phyloP scores from a whole-genome alignment of 2,888 invertebrate species.

The Leptarthrus brevirostris region DNA sequence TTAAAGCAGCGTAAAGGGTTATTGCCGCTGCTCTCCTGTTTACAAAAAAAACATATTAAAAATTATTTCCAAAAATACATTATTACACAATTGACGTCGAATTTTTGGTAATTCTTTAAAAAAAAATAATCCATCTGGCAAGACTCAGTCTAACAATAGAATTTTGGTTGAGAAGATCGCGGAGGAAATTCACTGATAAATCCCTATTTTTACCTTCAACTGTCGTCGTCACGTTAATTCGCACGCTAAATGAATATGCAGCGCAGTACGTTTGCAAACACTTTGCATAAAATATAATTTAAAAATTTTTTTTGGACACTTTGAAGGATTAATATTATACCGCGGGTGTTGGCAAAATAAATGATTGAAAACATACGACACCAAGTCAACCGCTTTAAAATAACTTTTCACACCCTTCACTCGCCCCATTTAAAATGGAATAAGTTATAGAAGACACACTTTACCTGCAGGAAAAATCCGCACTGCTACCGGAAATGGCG shows the following conservation, averaged over 20 bases:
- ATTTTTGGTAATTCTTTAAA: slow-evolving; percentile 2
- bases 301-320: too few relatives aligned
- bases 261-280: neutral
- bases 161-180: slow-evolving; percentile 1
- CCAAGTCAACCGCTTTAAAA: neutral
- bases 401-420: slow-evolving; percentile 11
- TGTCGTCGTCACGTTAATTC: slow-evolving; percentile 2
- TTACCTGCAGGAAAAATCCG: slow-evolving; percentile 35
- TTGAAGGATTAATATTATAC: neutral
- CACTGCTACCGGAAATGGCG: slow-evolving; percentile 21
- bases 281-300: neutral
- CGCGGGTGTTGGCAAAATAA: neutral
- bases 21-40: too few relatives aligned
- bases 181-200: slow-evolving; percentile 25
- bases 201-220: slow-evolving; percentile 35
- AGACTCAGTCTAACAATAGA: slow-evolving; percentile 31
- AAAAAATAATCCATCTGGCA: slow-evolving; percentile 33
- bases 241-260: neutral
- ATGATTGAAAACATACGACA: slow-evolving; percentile 1
- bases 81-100: neutral
- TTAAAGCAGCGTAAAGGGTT: too few relatives aligned
- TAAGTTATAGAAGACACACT: neutral
- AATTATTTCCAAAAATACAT: neutral
- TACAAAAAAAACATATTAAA: neutral
- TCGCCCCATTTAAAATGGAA: slow-evolving; percentile 4